A percentile compares a stretch with the other conserved stretches of the same genome.
Evolutionary conservation across 2,797 vertebrate species (phyloP).

Genomic region (Pitangus sulphuratus): DNA sequence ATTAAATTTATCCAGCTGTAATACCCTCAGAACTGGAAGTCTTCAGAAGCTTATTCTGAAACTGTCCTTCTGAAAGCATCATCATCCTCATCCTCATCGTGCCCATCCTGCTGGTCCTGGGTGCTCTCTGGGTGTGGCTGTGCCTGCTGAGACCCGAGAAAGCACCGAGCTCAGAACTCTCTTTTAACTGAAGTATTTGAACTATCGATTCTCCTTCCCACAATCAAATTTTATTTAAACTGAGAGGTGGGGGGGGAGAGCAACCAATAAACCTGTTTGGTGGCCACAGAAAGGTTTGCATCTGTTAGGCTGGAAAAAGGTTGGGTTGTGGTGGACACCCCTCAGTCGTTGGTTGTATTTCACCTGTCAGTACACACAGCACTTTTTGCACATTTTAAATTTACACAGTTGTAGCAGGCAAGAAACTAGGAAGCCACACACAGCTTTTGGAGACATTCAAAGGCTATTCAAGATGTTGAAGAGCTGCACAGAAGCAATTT

Average conservation of each 20-base stretch:
- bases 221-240: slow-evolving; percentile 42
- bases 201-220: slow-evolving; percentile 9
- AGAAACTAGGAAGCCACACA: neutral
- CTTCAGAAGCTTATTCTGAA: neutral
- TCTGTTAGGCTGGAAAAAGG: neutral
- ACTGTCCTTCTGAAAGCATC: neutral
- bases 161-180: neutral
- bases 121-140: neutral
- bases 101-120: neutral
- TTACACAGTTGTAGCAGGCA: neutral
- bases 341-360: neutral
- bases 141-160: neutral
- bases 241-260: neutral
- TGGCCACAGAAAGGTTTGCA: neutral
- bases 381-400: neutral
- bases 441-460: neutral
- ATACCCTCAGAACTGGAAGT: neutral
- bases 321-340: neutral
- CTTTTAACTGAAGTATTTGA: neutral
- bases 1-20: neutral
- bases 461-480: neutral
- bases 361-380: neutral
- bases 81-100: too few relatives aligned
- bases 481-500: neutral
- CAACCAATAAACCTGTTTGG: neutral